Evolutionary conservation across 1,140 invertebrate species (phyloP).

Genomic region (Sipha flava): DNA sequence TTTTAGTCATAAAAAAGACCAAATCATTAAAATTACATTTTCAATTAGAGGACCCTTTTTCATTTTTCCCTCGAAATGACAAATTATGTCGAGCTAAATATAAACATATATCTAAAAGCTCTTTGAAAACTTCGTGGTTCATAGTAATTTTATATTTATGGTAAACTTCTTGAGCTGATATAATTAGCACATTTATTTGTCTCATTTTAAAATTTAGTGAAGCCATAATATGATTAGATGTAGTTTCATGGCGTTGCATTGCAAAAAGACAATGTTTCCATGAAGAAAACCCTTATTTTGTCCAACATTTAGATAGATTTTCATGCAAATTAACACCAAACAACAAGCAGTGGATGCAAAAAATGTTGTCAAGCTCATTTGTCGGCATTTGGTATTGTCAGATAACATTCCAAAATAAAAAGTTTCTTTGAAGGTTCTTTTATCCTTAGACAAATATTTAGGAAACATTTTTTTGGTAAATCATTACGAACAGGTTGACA

Average conservation of each 20-base stretch:
- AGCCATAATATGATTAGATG: not conserved
- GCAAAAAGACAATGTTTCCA: not conserved
- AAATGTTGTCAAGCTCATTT: not conserved
- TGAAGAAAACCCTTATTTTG: not conserved
- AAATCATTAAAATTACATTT: not conserved
- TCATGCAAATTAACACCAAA: no score
- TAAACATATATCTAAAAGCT: not conserved
- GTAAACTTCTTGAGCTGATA: not conserved
- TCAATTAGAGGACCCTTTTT: not conserved
- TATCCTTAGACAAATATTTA: no score
- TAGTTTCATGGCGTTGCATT: not conserved
- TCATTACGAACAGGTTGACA: not conserved
- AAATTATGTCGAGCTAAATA: not conserved
- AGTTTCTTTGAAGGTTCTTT: not conserved
- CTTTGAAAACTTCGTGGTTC: not conserved
- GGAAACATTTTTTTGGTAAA: not conserved
- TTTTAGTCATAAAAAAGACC: not conserved
- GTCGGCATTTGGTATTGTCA: not conserved
- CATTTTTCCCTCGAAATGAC: not conserved
- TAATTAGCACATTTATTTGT: not conserved
- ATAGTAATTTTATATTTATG: not conserved
- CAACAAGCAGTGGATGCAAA: not conserved
- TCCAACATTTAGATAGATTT: not conserved
- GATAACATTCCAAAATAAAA: not conserved
- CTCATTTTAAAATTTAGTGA: not conserved